Base-by-base conservation (phyloP, 2,797 vertebrate genomes). In the Coreius guichenoti region DNA sequence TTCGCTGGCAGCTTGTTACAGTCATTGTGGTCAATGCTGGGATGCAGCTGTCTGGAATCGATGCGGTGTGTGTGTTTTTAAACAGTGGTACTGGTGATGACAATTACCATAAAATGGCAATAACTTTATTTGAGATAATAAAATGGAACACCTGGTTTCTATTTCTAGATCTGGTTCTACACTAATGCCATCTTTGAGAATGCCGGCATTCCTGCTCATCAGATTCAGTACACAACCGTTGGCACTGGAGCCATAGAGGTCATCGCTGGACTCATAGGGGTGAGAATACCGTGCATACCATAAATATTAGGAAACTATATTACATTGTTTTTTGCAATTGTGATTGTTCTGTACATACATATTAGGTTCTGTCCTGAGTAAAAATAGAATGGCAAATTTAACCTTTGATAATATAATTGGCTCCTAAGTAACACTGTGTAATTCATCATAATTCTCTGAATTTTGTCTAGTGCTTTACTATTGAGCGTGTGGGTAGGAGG, bases 11-110 rank as follows among this genome's bases (percentile, higher is more conserved):
- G 89, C 93, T 95, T 86, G 87, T 97, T 86, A 97, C 96, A 0
- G 94, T 98, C 39, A 86, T 86, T 1, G 96, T 98, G 90, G 89
- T 97, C 92, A 98, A 97, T 81, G 93, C 96, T 0, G 96, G 97
- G 87, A 97, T 97, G 96, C 97, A 98, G 93, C 95, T 98, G 83
- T 98, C 97, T 0, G 97, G 97, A 79, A 98, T 98, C 0, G 97
- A 98, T 17, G 97, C 97, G 0, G 97, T 98, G 91, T 94, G 87
- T 75, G 65, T 80, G 56, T 29, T 63, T 26, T 33, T 47, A 61
- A 61, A 16, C 4, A 23, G n/a, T 61, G 26, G 29, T 26, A 54
- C 23, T 65, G 16, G 8, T 49, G 1, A 80, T 33, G 58, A 33
- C 72, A 72, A 14, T 47, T 19, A 47, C 43, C 39, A 31, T 74